A percentile compares a stretch with the other conserved stretches of the same genome.
Conservation (phyloP, 2,113 vertebrate species). For the Gavialis gangeticus region DNA sequence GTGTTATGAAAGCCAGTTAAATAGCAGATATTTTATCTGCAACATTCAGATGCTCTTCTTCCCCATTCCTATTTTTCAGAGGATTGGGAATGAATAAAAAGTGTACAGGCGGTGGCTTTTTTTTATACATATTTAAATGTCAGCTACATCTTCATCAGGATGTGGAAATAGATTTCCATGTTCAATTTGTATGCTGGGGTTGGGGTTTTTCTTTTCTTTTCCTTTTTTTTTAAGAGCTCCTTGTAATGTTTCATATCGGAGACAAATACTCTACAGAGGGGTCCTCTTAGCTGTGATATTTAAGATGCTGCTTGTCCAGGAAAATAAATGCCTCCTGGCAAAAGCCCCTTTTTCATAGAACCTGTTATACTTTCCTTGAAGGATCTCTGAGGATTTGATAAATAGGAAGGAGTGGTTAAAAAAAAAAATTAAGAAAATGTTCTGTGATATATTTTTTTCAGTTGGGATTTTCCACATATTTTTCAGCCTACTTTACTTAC, state of each 20-base stretch:
- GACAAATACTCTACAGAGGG: not conserved
- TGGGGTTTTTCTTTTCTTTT: not conserved
- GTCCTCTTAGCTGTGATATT: not conserved
- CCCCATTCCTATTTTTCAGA: constrained; percentile 29
- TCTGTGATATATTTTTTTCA: not conserved
- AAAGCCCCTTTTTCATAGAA: not conserved
- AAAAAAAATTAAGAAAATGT: not conserved
- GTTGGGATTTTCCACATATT: not conserved
- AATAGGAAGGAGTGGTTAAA: not conserved
- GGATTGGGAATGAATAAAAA: constrained; percentile 42
- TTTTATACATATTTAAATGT: constrained; percentile 28
- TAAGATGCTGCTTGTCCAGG: not conserved
- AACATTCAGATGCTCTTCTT: constrained; percentile 37
- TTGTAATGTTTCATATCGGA: constrained; percentile 16
- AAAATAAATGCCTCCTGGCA: not conserved
- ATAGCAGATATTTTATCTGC: constrained; percentile 63
- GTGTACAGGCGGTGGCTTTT: not conserved
- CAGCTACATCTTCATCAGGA: constrained; percentile 57
- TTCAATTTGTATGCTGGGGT: constrained; percentile 32
- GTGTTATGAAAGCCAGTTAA: constrained; percentile 57
- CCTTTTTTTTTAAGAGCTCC: constrained; percentile 2
- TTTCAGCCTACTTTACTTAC: not conserved
- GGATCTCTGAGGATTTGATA: not conserved
- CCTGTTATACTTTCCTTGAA: not conserved
- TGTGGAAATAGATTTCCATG: constrained; percentile 61